Percentiles rank a stretch among this genome's conserved stretches.
phyloP scores from a whole-genome alignment of 2,888 invertebrate genomes.

The Drosophila birchii region DNA sequence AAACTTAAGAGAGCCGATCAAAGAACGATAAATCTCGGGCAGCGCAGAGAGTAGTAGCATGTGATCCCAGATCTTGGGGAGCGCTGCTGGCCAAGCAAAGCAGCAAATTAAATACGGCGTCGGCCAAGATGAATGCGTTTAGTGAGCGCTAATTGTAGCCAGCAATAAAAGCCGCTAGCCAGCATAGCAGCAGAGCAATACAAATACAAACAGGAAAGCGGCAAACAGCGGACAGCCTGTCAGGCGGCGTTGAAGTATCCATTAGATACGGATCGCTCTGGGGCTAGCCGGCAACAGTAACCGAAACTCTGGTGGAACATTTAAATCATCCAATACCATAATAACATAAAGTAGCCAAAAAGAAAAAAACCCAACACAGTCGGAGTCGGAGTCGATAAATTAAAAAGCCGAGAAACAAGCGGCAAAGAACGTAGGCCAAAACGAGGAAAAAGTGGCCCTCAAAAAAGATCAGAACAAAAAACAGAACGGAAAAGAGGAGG shows the following conservation, averaged over 20 bases:
- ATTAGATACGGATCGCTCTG: slow-evolving; percentile 73
- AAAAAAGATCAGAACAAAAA: slow-evolving; percentile 58
- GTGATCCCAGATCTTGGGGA: slow-evolving; percentile 7
- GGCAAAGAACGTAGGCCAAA: slow-evolving; percentile 50
- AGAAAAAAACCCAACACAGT: slow-evolving; percentile 29
- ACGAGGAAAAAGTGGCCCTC: slow-evolving; percentile 18
- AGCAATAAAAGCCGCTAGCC: slow-evolving; percentile 60
- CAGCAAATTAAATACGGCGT: slow-evolving; percentile 37
- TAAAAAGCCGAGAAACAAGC: slow-evolving; percentile 46
- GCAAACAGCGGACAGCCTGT: slow-evolving; percentile 42
- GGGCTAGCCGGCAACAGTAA: slow-evolving; percentile 46
- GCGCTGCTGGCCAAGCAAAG: slow-evolving; percentile 26
- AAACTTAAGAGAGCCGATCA: not conserved
- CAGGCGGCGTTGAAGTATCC: slow-evolving; percentile 67
- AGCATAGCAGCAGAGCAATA: slow-evolving; percentile 52
- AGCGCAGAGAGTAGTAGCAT: not conserved
- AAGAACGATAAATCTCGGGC: not conserved
- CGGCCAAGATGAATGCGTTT: slow-evolving; percentile 49
- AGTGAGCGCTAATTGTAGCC: slow-evolving; percentile 62
- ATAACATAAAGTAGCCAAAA: slow-evolving; percentile 59
- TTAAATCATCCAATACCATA: slow-evolving; percentile 52
- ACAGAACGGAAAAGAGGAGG: slow-evolving; percentile 61
- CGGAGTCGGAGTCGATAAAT: slow-evolving; percentile 26
- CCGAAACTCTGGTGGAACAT: slow-evolving; percentile 47
- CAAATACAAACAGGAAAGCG: slow-evolving; percentile 53